Evolutionary conservation across 1,140 invertebrate genomes (phyloP).

Genomic region (Aethina tumida): DNA sequence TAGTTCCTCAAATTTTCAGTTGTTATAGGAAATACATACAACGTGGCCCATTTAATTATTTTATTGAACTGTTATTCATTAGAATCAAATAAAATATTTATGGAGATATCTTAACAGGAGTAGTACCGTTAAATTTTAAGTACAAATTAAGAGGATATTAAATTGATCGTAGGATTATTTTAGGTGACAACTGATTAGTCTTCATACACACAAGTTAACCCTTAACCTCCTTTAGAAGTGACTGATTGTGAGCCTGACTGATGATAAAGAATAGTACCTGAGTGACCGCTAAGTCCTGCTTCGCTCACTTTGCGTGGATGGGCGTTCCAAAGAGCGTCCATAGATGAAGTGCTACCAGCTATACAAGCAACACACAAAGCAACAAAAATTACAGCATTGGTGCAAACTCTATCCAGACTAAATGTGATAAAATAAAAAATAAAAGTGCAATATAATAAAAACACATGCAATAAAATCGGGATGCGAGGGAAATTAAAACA

Average conservation of each 20-base stretch:
- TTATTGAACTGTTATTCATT: no score
- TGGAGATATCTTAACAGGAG: not conserved
- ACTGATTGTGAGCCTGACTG: not conserved
- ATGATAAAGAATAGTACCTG: constrained; percentile 42
- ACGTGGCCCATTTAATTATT: no score
- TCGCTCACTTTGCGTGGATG: constrained; percentile 56
- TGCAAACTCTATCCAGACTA: not conserved
- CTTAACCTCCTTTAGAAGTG: not conserved
- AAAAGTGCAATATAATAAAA: not conserved
- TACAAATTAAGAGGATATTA: not conserved
- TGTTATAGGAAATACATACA: no score
- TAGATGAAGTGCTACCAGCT: constrained; percentile 52
- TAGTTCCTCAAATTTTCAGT: no score
- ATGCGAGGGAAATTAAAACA: not conserved
- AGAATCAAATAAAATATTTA: constrained; percentile 5
- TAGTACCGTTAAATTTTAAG: constrained; percentile 3
- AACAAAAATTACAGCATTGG: constrained; percentile 18
- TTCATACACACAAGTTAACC: not conserved
- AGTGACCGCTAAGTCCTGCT: constrained; percentile 55
- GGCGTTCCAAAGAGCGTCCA: constrained; percentile 59
- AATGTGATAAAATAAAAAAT: not conserved
- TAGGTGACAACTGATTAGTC: not conserved
- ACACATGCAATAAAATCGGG: not conserved
- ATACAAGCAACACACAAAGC: constrained; percentile 37
- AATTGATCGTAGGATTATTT: not conserved